These are phyloP conservation scores for Drosophila ananassae DNA, from an alignment of 1,140 invertebrate genomes.

Conservation along the genomic window DNA sequence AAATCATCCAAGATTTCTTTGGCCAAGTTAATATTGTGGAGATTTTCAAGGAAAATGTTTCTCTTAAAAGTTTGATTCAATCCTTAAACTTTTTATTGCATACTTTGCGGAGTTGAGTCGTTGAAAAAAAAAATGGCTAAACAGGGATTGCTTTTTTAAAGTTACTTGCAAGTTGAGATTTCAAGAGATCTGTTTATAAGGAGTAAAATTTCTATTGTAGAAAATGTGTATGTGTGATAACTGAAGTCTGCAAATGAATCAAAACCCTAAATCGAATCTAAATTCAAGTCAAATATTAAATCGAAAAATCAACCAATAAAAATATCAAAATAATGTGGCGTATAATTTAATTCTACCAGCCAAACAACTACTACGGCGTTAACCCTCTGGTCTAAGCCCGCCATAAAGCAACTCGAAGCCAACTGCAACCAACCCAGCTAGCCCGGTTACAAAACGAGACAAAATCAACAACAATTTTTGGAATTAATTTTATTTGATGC, in stretches of 20 bases:
- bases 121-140: constrained; percentile 16
- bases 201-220: no score
- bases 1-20: not conserved
- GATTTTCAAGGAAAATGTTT: not conserved
- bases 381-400: constrained; percentile 5
- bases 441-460: constrained; percentile 33
- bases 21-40: not conserved
- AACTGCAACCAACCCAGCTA: constrained; percentile 41
- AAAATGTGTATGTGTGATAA: not conserved
- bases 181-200: no score
- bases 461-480: constrained; percentile 61
- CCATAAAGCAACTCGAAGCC: constrained; percentile 19
- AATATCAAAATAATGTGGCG: constrained; percentile 31
- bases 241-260: constrained; percentile 6
- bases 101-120: constrained; percentile 9
- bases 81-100: constrained; percentile 40
- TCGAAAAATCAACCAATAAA: constrained; percentile 24
- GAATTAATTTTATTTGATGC: constrained; percentile 77
- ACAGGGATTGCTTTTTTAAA: constrained; percentile 28
- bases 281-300: constrained; percentile 35
- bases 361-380: constrained; percentile 3
- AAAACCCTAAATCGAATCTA: constrained; percentile 9
- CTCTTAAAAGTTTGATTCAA: constrained; percentile 19
- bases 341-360: constrained; percentile 28
- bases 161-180: no score